These are phyloP conservation scores for Danionella cerebrum DNA, from an alignment of 2,113 vertebrate genomes.

Conservation along the genomic window DNA sequence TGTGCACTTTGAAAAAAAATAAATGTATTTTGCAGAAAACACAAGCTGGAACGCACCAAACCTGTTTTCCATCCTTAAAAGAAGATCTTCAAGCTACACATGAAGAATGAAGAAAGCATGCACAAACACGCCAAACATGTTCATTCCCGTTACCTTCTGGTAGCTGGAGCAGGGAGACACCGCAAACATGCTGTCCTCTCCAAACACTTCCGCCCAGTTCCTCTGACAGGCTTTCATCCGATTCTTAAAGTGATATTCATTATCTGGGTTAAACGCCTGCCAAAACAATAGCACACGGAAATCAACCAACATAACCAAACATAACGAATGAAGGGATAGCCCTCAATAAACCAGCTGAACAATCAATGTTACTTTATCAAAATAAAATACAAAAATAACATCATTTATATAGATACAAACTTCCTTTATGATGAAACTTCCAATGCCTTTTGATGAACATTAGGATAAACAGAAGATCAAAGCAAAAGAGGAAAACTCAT, in stretches of 20 bases:
- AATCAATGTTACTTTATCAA: too few species aligned
- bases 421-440: too few species aligned
- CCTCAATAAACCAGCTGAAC: too few species aligned
- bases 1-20: not conserved
- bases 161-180: constrained; percentile 83
- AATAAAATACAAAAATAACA: too few species aligned
- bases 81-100: not conserved
- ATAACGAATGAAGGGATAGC: too few species aligned
- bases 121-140: constrained; percentile 2
- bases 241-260: constrained; percentile 99
- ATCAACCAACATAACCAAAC: not conserved
- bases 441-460: too few species aligned
- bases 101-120: not conserved
- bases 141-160: constrained; percentile 74
- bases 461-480: too few species aligned
- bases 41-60: constrained; percentile 3
- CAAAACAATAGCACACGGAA: constrained; percentile 30
- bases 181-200: constrained; percentile 91
- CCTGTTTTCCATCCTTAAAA: constrained; percentile 18
- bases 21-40: not conserved
- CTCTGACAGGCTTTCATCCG: constrained; percentile 94
- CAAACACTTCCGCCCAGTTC: constrained; percentile 95
- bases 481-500: too few species aligned
- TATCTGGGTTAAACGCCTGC: constrained; percentile 96
- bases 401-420: too few species aligned